Evolutionary conservation across 2,888 invertebrate species (phyloP).

Genomic region (Leptinotarsa rubiginosa): DNA sequence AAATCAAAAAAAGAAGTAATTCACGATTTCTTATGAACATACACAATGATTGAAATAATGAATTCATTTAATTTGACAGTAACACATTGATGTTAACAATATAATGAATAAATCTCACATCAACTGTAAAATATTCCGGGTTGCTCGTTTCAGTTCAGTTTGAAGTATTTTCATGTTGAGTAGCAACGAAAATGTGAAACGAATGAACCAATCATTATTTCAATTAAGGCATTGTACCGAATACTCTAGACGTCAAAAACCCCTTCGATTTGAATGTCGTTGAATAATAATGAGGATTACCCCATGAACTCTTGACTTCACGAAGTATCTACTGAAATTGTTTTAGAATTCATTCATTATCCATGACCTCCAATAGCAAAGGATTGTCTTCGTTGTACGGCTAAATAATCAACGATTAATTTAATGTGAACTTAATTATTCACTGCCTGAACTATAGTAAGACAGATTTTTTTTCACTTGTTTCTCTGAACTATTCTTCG

Average conservation of each 20-base stretch:
- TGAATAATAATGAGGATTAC: conserved; percentile 4
- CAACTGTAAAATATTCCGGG: background rate
- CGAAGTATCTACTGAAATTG: background rate
- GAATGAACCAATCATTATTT: conserved; percentile 9
- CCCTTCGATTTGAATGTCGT: background rate
- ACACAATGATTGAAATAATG: too few relatives aligned
- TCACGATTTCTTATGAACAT: too few relatives aligned
- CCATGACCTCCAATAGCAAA: background rate
- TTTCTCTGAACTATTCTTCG: too few relatives aligned
- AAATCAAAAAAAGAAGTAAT: too few relatives aligned
- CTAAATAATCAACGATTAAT: too few relatives aligned
- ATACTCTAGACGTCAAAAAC: background rate
- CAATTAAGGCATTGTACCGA: background rate
- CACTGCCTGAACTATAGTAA: too few relatives aligned
- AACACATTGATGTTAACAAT: too few relatives aligned
- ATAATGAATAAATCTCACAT: background rate
- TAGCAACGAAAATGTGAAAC: background rate
- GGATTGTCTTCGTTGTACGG: background rate
- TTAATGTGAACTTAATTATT: too few relatives aligned
- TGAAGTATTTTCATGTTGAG: conserved; percentile 22
- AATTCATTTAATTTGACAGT: too few relatives aligned
- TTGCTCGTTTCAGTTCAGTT: conserved; percentile 20
- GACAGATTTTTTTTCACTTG: too few relatives aligned
- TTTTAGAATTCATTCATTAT: conserved; percentile 2
- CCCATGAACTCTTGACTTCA: background rate